Evolutionary conservation across 2,113 vertebrate genomes (phyloP).

Genomic region (Petrocephalus zakoni): DNA sequence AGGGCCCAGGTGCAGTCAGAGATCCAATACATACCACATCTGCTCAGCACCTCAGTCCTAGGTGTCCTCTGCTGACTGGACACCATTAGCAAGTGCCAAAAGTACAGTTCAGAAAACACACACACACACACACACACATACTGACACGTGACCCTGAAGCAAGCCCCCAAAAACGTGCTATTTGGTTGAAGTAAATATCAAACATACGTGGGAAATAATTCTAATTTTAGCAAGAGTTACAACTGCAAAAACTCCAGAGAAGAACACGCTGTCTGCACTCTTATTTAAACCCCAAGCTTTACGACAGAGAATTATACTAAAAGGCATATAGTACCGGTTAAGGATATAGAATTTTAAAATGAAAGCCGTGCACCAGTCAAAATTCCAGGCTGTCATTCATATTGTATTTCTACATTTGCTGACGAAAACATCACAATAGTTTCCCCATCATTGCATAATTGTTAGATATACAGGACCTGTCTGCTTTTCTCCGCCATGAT

Average conservation of each 20-base stretch:
- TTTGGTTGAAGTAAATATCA: not conserved
- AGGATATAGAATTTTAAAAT: not conserved
- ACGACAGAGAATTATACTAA: not conserved
- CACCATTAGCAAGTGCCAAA: not conserved
- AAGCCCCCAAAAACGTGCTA: not conserved
- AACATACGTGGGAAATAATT: not conserved
- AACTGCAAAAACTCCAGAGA: not conserved
- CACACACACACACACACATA: not conserved
- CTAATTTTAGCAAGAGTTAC: not conserved
- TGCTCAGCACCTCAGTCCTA: constrained; percentile 63
- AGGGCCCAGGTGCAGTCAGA: not conserved
- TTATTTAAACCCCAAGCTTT: not conserved
- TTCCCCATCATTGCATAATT: not conserved
- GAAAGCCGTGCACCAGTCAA: not conserved
- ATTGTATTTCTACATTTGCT: not conserved
- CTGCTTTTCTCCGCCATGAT: not conserved
- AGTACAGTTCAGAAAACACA: not conserved
- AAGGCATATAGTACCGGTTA: not conserved
- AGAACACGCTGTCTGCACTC: not conserved
- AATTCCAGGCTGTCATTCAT: not conserved
- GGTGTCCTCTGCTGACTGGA: not conserved
- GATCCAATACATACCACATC: constrained; percentile 29
- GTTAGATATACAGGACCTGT: not conserved
- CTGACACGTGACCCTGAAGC: not conserved
- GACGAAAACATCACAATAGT: not conserved